Evolutionary conservation across 2,797 vertebrate species (phyloP).

Genomic region (Furcifer pardalis): DNA sequence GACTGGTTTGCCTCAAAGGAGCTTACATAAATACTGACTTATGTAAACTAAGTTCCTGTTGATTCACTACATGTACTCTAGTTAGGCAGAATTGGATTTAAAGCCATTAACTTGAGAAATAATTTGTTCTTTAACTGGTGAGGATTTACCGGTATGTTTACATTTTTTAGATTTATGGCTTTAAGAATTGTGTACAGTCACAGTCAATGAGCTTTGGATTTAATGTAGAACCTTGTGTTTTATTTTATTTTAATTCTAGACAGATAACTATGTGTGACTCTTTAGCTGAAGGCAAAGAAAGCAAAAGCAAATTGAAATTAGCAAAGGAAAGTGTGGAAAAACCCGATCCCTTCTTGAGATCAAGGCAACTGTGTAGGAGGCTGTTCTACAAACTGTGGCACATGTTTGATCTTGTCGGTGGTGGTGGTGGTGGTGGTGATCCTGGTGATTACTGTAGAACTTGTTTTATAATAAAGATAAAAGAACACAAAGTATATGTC

Average conservation of each 20-base stretch:
- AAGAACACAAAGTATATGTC: neutral
- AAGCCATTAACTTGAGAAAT: neutral
- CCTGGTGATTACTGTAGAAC: neutral
- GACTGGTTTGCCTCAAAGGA: no score
- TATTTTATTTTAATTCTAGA: neutral
- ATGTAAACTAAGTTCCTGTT: no score
- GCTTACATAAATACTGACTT: no score
- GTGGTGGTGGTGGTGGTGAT: no score
- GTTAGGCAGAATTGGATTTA: neutral
- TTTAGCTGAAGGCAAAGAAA: neutral
- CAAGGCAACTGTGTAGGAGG: neutral
- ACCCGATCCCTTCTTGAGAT: neutral
- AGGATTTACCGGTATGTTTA: neutral
- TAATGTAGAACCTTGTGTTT: neutral
- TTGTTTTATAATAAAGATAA: neutral
- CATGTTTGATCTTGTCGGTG: neutral
- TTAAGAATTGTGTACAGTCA: neutral
- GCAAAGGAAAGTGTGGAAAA: neutral
- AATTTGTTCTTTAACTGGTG: neutral
- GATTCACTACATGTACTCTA: neutral
- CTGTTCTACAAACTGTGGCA: neutral
- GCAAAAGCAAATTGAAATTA: neutral
- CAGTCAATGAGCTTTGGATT: neutral
- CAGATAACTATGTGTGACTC: neutral
- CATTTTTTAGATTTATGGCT: neutral